A percentile compares a stretch with the other conserved stretches of the same genome.
phyloP scores from a whole-genome alignment of 2,888 invertebrate genomes.

The Parascotia fuliginaria region DNA sequence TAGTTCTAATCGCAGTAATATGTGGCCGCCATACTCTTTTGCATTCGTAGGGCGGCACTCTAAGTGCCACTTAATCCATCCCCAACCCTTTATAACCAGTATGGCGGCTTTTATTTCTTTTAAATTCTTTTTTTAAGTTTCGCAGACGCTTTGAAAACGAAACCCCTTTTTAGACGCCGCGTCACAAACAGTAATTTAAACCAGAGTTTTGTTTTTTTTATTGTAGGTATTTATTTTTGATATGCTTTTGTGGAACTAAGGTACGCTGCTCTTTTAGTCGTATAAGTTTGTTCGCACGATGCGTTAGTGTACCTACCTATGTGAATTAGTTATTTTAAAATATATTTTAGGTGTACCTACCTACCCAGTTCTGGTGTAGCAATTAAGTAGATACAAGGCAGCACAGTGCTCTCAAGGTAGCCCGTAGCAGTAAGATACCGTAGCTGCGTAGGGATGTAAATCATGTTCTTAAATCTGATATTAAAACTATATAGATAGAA shows the following conservation, averaged over 20 bases:
- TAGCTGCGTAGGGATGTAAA: no score
- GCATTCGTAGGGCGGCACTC: constrained; percentile 74
- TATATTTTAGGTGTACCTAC: no score
- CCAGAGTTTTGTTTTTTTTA: constrained; percentile 58
- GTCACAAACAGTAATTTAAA: constrained; percentile 77
- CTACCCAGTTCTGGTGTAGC: no score
- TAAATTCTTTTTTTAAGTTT: constrained; percentile 64
- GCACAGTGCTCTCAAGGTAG: no score
- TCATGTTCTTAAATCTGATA: no score
- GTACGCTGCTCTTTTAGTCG: constrained; percentile 6
- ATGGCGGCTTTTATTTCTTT: constrained; percentile 74
- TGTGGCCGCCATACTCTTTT: constrained; percentile 67
- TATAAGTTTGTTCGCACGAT: constrained; percentile 1
- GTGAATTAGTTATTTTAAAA: no score
- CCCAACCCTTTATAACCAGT: constrained; percentile 79
- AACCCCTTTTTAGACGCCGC: constrained; percentile 68
- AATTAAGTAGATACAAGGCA: no score
- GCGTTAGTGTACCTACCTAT: no score
- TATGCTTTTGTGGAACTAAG: constrained; percentile 5
- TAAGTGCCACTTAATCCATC: constrained; percentile 78
- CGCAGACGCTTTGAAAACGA: constrained; percentile 75
- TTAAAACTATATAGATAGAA: no score
- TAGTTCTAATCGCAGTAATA: constrained; percentile 39
- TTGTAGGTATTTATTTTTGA: constrained; percentile 5
- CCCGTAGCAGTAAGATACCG: no score